phyloP scores from a whole-genome alignment of 2,888 invertebrate species.

The Hemaris fuciformis region DNA sequence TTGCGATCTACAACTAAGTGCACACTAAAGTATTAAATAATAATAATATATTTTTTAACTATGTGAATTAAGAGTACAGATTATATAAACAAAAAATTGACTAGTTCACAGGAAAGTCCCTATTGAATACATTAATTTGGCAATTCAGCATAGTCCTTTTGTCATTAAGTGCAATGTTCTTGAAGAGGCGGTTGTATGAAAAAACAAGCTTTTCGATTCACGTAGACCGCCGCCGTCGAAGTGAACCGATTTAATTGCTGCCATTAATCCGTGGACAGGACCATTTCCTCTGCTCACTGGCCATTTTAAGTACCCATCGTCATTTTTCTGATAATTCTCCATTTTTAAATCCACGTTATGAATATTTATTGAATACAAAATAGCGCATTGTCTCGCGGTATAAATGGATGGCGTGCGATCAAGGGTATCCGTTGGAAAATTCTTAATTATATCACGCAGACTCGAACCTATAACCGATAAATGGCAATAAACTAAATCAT shows the following conservation, averaged over 20 bases:
- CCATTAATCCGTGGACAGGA: constrained; percentile 57
- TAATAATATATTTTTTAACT: no score
- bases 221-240: constrained; percentile 30
- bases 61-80: no score
- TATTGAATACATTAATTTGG: neutral
- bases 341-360: neutral
- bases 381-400: neutral
- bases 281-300: constrained; percentile 43
- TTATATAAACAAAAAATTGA: no score
- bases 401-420: neutral
- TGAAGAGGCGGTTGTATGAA: constrained; percentile 22
- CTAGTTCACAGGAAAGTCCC: no score
- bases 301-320: constrained; percentile 31
- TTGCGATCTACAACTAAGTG: no score
- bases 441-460: no score
- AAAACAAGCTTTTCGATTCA: constrained; percentile 27
- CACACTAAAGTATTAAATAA: no score
- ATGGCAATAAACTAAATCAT: no score
- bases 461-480: no score
- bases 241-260: constrained; percentile 63
- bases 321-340: constrained; percentile 33
- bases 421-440: no score
- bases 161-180: constrained; percentile 23
- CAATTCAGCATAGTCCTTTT: neutral
- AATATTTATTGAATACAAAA: constrained; percentile 2